Percentiles rank a stretch among this genome's conserved stretches.
Evolutionary conservation across 2,888 invertebrate genomes (phyloP).

Genomic region (Folsomia candida): DNA sequence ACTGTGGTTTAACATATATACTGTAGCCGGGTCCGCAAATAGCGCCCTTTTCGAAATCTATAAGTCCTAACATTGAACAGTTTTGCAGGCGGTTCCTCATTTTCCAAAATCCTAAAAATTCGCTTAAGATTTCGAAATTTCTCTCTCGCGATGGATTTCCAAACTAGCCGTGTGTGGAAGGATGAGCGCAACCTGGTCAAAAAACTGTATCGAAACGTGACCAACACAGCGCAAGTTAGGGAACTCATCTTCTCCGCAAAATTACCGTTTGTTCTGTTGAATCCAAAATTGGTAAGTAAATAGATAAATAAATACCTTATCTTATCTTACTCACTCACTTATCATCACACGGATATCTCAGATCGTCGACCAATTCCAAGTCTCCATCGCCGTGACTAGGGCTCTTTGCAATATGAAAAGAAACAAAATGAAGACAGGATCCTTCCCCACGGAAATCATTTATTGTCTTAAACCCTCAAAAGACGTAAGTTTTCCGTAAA

Average conservation of each 20-base stretch:
- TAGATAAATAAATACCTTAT: background rate
- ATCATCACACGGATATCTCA: conserved; percentile 15
- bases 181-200: conserved; percentile 34
- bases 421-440: conserved; percentile 43
- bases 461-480: conserved; percentile 46
- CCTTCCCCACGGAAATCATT: conserved; percentile 46
- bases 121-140: no score
- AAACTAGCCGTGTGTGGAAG: no score
- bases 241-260: conserved; percentile 40
- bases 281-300: conserved; percentile 42
- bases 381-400: conserved; percentile 44
- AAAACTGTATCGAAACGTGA: conserved; percentile 41
- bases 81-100: no score
- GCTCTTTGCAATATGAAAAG: conserved; percentile 44
- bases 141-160: no score
- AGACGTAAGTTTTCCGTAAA: conserved; percentile 44
- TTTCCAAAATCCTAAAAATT: no score
- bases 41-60: no score
- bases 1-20: no score
- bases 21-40: no score
- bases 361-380: conserved; percentile 47
- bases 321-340: background rate
- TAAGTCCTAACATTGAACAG: no score
- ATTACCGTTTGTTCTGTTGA: conserved; percentile 43
- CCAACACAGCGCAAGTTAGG: conserved; percentile 40